These are phyloP conservation scores for Plestiodon gilberti DNA, from an alignment of 2,113 vertebrate species.

Conservation along the genomic window DNA sequence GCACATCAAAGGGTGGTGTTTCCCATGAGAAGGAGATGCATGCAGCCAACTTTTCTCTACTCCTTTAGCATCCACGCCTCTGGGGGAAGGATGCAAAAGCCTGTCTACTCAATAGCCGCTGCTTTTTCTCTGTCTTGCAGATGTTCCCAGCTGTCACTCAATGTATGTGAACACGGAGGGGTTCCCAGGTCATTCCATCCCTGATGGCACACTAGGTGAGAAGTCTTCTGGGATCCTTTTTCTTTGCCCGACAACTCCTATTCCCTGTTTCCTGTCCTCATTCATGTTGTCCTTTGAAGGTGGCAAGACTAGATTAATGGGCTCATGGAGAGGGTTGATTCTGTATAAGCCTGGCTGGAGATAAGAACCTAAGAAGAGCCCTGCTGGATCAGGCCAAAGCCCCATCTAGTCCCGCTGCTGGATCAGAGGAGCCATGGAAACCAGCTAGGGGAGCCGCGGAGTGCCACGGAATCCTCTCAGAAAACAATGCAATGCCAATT, in stretches of 20 bases:
- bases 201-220: constrained; percentile 80
- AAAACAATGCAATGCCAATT: too few species aligned
- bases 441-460: too few species aligned
- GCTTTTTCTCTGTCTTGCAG: constrained; percentile 68
- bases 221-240: rapidly evolving
- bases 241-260: rapidly evolving
- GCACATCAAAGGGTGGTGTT: too few species aligned
- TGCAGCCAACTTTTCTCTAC: not conserved
- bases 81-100: not conserved
- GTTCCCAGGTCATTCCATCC: constrained; percentile 77
- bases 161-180: constrained; percentile 85
- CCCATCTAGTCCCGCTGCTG: too few species aligned
- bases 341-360: not conserved
- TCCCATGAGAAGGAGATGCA: not conserved
- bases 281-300: not conserved
- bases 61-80: not conserved
- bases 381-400: too few species aligned
- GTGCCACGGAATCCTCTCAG: too few species aligned
- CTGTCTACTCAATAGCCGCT: not conserved
- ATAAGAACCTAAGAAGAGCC: too few species aligned
- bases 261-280: not conserved
- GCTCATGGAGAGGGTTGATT: not conserved
- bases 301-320: not conserved
- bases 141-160: constrained; percentile 89
- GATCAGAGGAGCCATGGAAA: too few species aligned